phyloP scores from a whole-genome alignment of 2,888 invertebrate species.

The Lampropteryx suffumata region DNA sequence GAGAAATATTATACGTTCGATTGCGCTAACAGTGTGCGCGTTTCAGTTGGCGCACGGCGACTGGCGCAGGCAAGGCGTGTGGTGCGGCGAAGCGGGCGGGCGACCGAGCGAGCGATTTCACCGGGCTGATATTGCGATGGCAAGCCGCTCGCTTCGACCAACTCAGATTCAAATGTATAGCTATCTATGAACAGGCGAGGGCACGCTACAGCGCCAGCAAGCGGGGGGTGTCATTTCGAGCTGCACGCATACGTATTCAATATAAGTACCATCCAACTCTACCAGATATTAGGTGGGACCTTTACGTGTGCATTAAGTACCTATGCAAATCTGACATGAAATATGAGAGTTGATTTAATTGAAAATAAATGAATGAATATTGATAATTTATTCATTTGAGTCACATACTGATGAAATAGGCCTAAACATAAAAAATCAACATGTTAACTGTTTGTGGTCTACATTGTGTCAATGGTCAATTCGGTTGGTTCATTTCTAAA shows the following conservation, averaged over 20 bases:
- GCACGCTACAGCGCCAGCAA: constrained; percentile 58
- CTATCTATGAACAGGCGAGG: constrained; percentile 63
- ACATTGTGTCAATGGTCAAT: no score
- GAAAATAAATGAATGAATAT: no score
- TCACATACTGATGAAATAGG: no score
- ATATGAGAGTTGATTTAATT: neutral
- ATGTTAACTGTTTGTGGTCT: neutral
- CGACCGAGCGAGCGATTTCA: constrained; percentile 82
- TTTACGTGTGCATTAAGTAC: constrained; percentile 37
- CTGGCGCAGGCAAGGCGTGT: constrained; percentile 80
- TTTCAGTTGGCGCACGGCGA: constrained; percentile 82
- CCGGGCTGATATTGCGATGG: constrained; percentile 82
- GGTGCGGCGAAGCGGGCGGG: constrained; percentile 78
- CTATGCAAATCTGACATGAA: constrained; percentile 6
- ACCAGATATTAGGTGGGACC: constrained; percentile 61
- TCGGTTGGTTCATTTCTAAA: no score
- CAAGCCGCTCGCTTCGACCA: constrained; percentile 71
- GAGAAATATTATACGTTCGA: constrained; percentile 71
- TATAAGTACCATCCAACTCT: constrained; percentile 57
- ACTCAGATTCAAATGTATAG: constrained; percentile 76
- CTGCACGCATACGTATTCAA: constrained; percentile 62
- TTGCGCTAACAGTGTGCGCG: constrained; percentile 81
- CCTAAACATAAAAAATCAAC: no score
- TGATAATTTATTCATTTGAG: no score
- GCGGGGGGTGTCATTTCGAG: constrained; percentile 67